Evolutionary conservation across 2,797 vertebrate genomes (phyloP).

Genomic region (Ammospiza maritima): DNA sequence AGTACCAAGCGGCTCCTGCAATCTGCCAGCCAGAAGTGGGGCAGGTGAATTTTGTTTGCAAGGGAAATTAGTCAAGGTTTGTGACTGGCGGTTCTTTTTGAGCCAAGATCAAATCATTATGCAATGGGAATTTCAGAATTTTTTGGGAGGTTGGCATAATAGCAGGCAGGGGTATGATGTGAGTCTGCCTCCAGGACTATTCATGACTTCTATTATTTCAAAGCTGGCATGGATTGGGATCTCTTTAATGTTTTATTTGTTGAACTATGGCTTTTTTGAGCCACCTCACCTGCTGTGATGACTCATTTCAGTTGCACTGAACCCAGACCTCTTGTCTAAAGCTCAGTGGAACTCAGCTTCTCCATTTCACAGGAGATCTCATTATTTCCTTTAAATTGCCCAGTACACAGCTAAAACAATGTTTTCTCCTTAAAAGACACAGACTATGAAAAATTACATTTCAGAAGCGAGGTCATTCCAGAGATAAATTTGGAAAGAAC

Average conservation of each 20-base stretch:
- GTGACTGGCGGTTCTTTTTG: background rate
- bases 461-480: background rate
- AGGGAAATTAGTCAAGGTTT: no score
- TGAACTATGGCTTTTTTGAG: background rate
- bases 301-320: background rate
- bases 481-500: background rate
- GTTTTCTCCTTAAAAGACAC: background rate
- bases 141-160: background rate
- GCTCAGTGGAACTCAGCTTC: background rate
- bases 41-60: no score
- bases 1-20: no score
- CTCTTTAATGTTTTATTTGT: background rate
- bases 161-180: background rate
- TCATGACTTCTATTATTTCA: background rate
- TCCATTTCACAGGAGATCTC: background rate
- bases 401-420: background rate
- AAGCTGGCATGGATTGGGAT: background rate
- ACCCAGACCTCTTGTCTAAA: background rate
- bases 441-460: background rate
- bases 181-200: background rate
- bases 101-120: background rate
- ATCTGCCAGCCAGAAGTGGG: no score
- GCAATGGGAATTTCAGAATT: background rate
- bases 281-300: background rate
- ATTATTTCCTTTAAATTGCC: background rate